Conservation (phyloP, 2,888 invertebrate genomes). For the Morpho helenor region DNA sequence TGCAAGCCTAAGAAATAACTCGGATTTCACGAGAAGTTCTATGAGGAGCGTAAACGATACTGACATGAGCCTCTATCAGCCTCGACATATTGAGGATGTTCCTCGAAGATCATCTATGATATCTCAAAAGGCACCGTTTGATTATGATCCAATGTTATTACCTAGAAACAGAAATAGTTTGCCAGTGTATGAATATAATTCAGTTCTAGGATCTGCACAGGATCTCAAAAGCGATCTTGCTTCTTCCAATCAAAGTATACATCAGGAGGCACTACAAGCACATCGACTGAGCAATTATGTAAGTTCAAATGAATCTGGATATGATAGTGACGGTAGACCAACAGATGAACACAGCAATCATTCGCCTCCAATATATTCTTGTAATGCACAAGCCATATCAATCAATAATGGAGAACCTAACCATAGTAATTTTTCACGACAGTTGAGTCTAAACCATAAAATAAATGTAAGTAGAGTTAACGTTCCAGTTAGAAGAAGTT, state of each 20-base stretch:
- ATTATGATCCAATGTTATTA: conserved; percentile 72
- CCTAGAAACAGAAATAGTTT: conserved; percentile 73
- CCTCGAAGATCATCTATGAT: conserved; percentile 69
- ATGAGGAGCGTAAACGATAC: conserved; percentile 67
- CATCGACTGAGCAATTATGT: conserved; percentile 85
- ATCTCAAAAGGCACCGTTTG: conserved; percentile 61
- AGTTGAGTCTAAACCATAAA: conserved; percentile 68
- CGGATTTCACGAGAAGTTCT: conserved; percentile 60
- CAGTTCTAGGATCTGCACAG: conserved; percentile 58
- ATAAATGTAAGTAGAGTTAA: conserved; percentile 63
- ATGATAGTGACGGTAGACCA: conserved; percentile 87
- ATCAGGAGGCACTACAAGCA: conserved; percentile 79
- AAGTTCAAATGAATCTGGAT: conserved; percentile 90
- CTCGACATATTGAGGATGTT: conserved; percentile 52
- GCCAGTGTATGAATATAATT: conserved; percentile 69
- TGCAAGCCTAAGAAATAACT: conserved; percentile 54
- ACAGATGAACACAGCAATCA: conserved; percentile 76
- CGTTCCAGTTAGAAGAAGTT: conserved; percentile 64
- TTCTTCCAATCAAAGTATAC: conserved; percentile 73
- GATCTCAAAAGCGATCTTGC: conserved; percentile 64
- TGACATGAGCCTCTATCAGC: conserved; percentile 50
- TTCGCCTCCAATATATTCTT: conserved; percentile 76
- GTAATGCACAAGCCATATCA: conserved; percentile 55
- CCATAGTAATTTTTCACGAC: conserved; percentile 61
- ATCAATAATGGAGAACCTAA: conserved; percentile 47